phyloP scores from a whole-genome alignment of 2,888 invertebrate genomes.

The Limnephilus lunatus region DNA sequence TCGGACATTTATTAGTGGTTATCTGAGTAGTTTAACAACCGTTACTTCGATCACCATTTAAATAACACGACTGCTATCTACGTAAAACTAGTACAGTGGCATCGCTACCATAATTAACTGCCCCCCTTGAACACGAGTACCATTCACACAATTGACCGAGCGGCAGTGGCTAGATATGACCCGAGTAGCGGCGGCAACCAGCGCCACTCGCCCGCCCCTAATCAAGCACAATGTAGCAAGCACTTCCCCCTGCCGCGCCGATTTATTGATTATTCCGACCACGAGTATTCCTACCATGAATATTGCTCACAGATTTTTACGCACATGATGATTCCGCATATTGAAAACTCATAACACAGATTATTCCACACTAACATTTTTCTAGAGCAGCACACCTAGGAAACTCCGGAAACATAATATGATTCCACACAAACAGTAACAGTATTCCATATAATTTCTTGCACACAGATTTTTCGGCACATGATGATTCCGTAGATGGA shows the following conservation, averaged over 20 bases:
- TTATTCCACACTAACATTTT: background rate
- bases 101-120: conserved; percentile 46
- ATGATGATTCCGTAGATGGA: background rate
- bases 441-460: background rate
- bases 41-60: background rate
- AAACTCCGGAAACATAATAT: no score
- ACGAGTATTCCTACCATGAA: background rate
- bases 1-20: background rate
- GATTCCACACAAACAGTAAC: background rate
- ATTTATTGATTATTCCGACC: background rate
- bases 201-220: conserved; percentile 30
- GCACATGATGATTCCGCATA: background rate
- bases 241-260: conserved; percentile 7
- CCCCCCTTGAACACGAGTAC: conserved; percentile 36
- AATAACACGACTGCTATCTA: conserved; percentile 5
- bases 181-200: conserved; percentile 22
- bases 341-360: background rate
- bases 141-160: conserved; percentile 51
- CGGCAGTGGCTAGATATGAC: conserved; percentile 42
- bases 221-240: conserved; percentile 59
- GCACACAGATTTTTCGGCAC: background rate
- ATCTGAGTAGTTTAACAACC: background rate
- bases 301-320: background rate
- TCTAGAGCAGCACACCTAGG: no score
- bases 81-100: background rate